phyloP scores from a whole-genome alignment of 2,888 invertebrate species.

The Dione vanillae region DNA sequence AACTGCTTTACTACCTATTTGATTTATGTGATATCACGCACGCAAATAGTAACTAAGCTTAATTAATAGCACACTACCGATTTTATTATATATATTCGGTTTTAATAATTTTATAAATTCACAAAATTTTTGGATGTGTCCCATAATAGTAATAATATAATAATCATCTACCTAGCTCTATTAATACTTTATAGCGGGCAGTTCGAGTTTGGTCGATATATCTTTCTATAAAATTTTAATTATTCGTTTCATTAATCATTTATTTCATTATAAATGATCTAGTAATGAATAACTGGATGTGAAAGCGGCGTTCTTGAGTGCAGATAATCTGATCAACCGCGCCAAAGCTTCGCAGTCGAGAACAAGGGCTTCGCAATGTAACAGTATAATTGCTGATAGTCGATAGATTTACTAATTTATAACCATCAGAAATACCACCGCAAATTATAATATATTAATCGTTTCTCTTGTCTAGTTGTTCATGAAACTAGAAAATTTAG shows the following conservation, averaged over 20 bases:
- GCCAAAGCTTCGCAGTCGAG: conserved; percentile 43
- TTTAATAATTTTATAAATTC: background rate
- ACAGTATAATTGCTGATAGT: conserved; percentile 50
- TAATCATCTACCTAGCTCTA: background rate
- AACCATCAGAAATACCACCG: conserved; percentile 63
- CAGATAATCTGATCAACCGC: conserved; percentile 46
- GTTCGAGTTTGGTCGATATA: conserved; percentile 6
- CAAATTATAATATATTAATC: conserved; percentile 53
- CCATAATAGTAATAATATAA: background rate
- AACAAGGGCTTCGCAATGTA: conserved; percentile 46
- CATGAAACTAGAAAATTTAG: conserved; percentile 10
- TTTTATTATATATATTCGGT: background rate
- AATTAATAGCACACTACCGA: background rate
- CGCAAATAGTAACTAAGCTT: conserved; percentile 2
- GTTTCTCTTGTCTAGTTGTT: conserved; percentile 26
- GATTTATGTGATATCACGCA: conserved; percentile 16
- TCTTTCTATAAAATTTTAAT: conserved; percentile 38
- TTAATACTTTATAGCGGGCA: background rate
- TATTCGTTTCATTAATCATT: conserved; percentile 46
- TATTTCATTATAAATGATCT: conserved; percentile 46
- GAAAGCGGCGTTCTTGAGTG: conserved; percentile 43
- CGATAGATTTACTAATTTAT: conserved; percentile 72
- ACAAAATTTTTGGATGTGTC: no score
- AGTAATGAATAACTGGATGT: conserved; percentile 45
- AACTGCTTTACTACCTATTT: conserved; percentile 10